Evolutionary conservation across 2,888 invertebrate genomes (phyloP).

Genomic region (Sabellastarte sp.): DNA sequence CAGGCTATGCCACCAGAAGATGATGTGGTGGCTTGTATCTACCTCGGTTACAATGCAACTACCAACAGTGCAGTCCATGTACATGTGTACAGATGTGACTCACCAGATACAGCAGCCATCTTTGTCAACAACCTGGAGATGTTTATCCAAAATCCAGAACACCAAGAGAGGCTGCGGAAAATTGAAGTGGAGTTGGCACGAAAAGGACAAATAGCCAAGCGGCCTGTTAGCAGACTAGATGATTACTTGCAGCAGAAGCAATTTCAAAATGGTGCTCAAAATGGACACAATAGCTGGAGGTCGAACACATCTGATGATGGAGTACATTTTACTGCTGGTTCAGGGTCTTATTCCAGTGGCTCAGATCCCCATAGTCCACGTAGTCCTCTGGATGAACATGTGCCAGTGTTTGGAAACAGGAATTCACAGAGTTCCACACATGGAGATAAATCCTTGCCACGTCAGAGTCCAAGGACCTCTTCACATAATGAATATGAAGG

Average conservation of each 20-base stretch:
- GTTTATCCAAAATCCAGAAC: conserved; percentile 76
- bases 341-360: background rate
- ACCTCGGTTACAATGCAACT: conserved; percentile 89
- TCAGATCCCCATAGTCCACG: background rate
- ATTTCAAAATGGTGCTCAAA: background rate
- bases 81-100: conserved; percentile 92
- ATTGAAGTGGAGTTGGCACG: conserved; percentile 66
- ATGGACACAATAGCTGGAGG: background rate
- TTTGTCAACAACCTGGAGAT: conserved; percentile 82
- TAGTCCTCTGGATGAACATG: background rate
- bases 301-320: background rate
- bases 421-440: background rate
- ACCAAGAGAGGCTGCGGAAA: conserved; percentile 80
- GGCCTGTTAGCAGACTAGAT: background rate
- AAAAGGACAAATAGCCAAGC: conserved; percentile 31
- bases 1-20: conserved; percentile 70
- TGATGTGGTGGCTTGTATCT: conserved; percentile 90
- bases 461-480: background rate
- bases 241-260: background rate
- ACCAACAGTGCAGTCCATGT: conserved; percentile 93
- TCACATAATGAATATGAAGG: background rate
- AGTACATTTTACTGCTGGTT: too few species aligned
- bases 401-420: too few species aligned
- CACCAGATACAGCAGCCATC: conserved; percentile 85
- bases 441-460: background rate